Base-by-base conservation (phyloP, 2,888 invertebrate genomes). In the Brachyopa scutellaris region DNA sequence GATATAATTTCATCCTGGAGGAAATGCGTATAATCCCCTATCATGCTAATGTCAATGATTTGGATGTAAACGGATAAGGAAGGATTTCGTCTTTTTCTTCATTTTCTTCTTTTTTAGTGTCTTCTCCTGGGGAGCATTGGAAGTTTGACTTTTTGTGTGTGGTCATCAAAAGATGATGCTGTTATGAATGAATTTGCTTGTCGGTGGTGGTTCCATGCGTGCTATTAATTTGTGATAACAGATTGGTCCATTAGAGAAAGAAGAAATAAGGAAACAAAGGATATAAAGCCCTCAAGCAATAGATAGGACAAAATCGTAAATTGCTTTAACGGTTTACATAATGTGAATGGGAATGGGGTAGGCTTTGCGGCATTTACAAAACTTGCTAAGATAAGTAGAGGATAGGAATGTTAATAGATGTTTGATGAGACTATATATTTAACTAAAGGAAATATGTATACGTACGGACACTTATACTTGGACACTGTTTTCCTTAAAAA, bases 21-120 rank as follows among this genome's bases (percentile, higher is more conserved):
- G 47, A 62, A 74, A 62, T 74, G 23, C 67, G 47, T 73, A 73
- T 79, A 66, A 79, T 79, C 78, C 66, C 29, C 31, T 61, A 61
- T 66, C 64, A 73, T 79, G 66, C 59, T 73, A 67, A 79, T 73
- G 67, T 62, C 64, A 64, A 79, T 67, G 79, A 79, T 74, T 67
- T 36, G 74, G 61, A 40, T 73, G 67, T 40, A 67, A 67, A 62
- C 49, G 73, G 55, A 79, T 79, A 79, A 73, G 67, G 55, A 79
- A 47, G 67, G 59, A 72, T 72, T 66, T 66, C 17, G 23, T 13
- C 2, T 40, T 67, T 11, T 31, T 40, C 8, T 31, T 17, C 31
- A 1, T 6, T 17, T 11, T 11, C 17, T 7, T 45, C n/a, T 1
- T 1, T 21, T 13, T n/a, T 53, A n/a, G n/a, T n/a, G n/a, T n/a